Evolutionary conservation across 2,888 invertebrate species (phyloP), one percentile per base, ranked within the genome.

Genomic region (Eudemis profundana): DNA sequence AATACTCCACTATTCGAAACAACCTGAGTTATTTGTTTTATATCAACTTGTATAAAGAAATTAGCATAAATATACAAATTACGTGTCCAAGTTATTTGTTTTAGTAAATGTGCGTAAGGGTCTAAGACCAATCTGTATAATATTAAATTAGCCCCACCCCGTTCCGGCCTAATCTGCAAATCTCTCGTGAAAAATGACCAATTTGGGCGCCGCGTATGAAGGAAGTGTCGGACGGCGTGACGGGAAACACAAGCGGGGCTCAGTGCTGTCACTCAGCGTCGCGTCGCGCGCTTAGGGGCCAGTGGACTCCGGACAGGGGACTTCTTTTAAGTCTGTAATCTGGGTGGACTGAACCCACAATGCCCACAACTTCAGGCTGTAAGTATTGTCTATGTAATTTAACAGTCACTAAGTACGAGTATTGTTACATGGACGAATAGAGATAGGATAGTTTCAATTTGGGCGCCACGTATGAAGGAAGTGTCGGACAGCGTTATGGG

Each of bases 171-270:
- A 56, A 56, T 56, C 56, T 56, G 56, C 42, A 56, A 56, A 56
- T 56, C 56, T 56, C 29, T 56, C 19, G 33, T 63, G 63, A 63
- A 63, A 57, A 63, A 63, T 63, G 63, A 33, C 63, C 63, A 63
- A 63, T 63, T 63, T 57, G 56, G 63, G 63, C 47, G 27, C 15
- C 17, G 40, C 63, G 63, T 36, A 49, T 40, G 63, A 42, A 49
- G 49, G 49, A 49, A 15, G 59, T 21, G 59, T 7, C 54, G 3
- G 53, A 17, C 42, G 47, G 56, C 65, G 60, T 61, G 66, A 53
- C 53, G 54, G 15, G 66, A 66, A 65, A 66, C 66, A 59, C 60
- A 60, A 60, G 65, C 65, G 51, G 36, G 60, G 65, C 64, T 51
- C 42, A 59, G 59, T 38, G 27, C 33, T 44, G 65, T 65, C 65